Evolutionary conservation across 2,888 invertebrate species (phyloP), one percentile per base, ranked within the genome.

Genomic region (Baccha elongata): DNA sequence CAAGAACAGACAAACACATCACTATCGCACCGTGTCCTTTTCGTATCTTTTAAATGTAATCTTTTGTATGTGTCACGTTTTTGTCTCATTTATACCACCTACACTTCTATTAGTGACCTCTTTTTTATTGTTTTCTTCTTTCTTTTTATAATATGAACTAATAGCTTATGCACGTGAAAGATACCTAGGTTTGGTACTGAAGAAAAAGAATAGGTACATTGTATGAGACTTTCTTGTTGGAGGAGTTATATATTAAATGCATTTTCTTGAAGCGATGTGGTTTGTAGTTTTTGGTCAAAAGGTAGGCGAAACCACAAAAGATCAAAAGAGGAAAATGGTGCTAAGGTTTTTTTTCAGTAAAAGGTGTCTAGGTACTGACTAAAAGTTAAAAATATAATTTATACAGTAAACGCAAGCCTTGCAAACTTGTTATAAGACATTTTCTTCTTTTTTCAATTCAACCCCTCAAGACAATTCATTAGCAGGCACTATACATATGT

Each of bases 31-130:
- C 26, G 44, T 60, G 60, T 60, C 60, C 60, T 60, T 60, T 60
- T 60, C n/a, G n/a, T 60, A 44, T 50, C 44, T 60, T 42, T 42
- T 26, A 44, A 60, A 29, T 60, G 60, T 60, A 19, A 29, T 44
- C 44, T 60, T 44, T 60, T 60, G 60, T 44, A 44, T 60, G 8
- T 60, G 44, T 42, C 60, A 60, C 60, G 60, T 60, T 44, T 60
- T 42, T 29, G 60, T 29, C 19, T 44, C 44, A 60, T 29, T 17
- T 26, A 40, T 60, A 60, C 2, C 11, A 42, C 10, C 40, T n/a
- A n/a, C 29, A 60, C 40, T 58, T 58, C 58, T 58, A 26, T 40
- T 40, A 40, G 37, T 44, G 60, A 60, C 60, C 60, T 60, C 42
- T 60, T 60, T 42, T 21, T 37, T 32, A 8, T n/a, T n/a, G n/a